Evolutionary conservation across 2,113 vertebrate species (phyloP), one percentile per base, ranked within the genome.

Genomic region (Paradoxurus hermaphroditus): DNA sequence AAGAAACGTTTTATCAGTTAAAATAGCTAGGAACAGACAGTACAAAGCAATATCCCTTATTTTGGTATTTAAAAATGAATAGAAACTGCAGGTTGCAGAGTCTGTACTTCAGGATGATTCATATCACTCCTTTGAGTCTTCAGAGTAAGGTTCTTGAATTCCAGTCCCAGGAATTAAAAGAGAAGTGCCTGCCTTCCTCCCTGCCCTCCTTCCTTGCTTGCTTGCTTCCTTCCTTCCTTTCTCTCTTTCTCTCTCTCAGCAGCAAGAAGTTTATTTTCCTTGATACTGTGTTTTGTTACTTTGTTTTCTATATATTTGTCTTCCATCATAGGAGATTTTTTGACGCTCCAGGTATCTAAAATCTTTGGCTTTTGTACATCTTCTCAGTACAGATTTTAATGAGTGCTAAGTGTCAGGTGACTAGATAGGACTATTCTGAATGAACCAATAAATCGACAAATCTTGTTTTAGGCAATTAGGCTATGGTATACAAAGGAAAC

Each of bases 121-220:
- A 82, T 0, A 59, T 86, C 11, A 23, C 44, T 53, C 31, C 83
- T 79, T 56, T 81, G 44, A 65, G 44, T 90, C 21, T 90, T 96
- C 36, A 73, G 82, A 70, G 29, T 96, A 62, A 90, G 44, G 29
- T 44, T 94, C 19, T 96, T 91, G 46, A 68, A 85, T 90, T 93
- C 49, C 41, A 79, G 44, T 85, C 10, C 29, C 5, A 91, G 41
- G 27, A 62, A 86, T 78, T 89, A 85, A 67, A 77, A 59, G 9
- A 77, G 36, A 75, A 86, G 7, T 67, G 31, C 65, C 41, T 49
- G 10, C 49, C 31, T 65, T 10, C 34, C 10, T 62, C 31, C 39
- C 7, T 34, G 16, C 7, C 1, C 39, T 56, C 7, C 3, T 36
- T 13, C 10, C 18, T 51, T 14, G 34, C 46, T 68, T 59, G 51